Evolutionary conservation across 2,113 vertebrate species (phyloP).

Genomic region (Myotis yumanensis): DNA sequence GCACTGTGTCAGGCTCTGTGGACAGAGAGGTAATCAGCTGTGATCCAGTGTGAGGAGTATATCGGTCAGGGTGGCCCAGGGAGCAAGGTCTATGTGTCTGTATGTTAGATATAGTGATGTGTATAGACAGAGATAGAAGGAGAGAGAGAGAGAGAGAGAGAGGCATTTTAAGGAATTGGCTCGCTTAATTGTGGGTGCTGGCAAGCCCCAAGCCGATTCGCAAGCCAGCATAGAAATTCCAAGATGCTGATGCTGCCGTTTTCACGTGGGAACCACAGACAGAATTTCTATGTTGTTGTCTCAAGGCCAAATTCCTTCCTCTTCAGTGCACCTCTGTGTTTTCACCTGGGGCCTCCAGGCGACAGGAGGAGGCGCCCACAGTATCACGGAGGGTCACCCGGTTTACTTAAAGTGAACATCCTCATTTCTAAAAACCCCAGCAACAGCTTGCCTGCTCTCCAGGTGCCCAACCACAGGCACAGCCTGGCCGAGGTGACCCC

Average conservation of each 20-base stretch:
- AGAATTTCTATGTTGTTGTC: not conserved
- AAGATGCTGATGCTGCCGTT: not conserved
- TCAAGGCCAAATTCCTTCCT: not conserved
- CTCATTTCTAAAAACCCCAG: not conserved
- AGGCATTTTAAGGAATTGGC: not conserved
- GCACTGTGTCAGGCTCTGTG: not conserved
- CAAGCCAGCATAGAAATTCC: not conserved
- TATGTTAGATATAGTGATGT: not conserved
- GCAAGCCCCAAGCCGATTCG: not conserved
- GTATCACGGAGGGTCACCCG: not conserved
- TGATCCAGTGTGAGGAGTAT: rapidly evolving
- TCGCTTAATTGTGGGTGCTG: not conserved
- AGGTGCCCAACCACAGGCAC: not conserved
- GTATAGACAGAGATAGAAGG: not conserved
- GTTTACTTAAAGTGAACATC: not conserved
- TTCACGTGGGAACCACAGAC: not conserved
- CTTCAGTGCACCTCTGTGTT: not conserved
- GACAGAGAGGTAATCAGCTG: not conserved
- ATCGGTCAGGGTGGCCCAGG: not conserved
- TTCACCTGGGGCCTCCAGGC: not conserved
- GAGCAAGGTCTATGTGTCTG: not conserved
- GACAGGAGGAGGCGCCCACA: not conserved
- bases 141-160: no score
- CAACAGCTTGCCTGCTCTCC: not conserved
- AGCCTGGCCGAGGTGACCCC: not conserved